phyloP scores from a whole-genome alignment of 2,113 vertebrate genomes.

The Diglossa brunneiventris region DNA sequence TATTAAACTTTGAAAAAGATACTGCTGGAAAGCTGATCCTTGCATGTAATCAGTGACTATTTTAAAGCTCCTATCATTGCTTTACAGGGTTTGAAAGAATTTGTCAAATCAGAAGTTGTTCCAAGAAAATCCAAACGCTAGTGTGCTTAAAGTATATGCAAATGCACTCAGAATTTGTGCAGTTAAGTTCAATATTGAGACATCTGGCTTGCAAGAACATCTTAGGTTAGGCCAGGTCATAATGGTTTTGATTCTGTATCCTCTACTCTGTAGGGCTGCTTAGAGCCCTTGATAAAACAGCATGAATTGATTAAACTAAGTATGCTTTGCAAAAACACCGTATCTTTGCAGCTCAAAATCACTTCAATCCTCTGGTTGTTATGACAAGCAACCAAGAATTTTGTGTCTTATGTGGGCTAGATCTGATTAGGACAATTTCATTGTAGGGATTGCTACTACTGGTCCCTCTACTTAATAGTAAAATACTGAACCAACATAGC shows the following conservation, averaged over 20 bases:
- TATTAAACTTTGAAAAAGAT: not conserved
- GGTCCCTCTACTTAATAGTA: not conserved
- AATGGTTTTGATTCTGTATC: not conserved
- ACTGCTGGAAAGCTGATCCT: constrained; percentile 26
- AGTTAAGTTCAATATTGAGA: not conserved
- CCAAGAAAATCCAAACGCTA: not conserved
- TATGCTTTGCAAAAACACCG: not conserved
- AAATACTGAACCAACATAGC: not conserved
- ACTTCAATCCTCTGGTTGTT: not conserved
- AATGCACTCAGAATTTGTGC: not conserved
- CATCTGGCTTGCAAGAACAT: not conserved
- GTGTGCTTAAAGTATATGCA: not conserved
- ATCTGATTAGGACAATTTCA: not conserved
- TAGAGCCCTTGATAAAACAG: not conserved
- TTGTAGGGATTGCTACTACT: not conserved
- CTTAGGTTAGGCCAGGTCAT: not conserved
- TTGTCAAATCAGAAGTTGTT: not conserved
- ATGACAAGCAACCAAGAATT: not conserved
- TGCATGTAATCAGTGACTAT: constrained; percentile 31
- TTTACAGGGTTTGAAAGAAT: not conserved
- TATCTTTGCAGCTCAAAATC: not conserved
- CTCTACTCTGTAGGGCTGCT: not conserved
- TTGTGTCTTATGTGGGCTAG: not conserved
- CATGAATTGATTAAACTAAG: not conserved
- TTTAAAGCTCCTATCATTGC: constrained; percentile 30